Percentiles rank a stretch among this genome's conserved stretches.
phyloP scores from a whole-genome alignment of 2,797 vertebrate genomes.

The Spea hammondii region DNA sequence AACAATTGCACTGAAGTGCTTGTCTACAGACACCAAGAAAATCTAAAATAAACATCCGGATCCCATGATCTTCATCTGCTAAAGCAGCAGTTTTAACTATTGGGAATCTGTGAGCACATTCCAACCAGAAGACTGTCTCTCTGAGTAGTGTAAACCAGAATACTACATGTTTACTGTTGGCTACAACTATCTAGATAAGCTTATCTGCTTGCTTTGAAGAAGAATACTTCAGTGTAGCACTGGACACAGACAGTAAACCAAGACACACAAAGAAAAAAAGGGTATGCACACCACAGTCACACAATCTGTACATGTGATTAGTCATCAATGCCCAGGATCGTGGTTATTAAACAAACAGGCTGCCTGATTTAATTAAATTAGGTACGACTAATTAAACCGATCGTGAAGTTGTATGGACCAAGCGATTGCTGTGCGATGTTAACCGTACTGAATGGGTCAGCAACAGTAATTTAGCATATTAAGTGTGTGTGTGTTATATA shows the following conservation, averaged over 20 bases:
- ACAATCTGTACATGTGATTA: too few species aligned
- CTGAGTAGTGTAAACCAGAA: background rate
- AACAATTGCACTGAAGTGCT: constrained; percentile 32
- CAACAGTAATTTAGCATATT: too few species aligned
- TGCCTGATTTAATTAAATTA: too few species aligned
- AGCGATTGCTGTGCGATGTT: too few species aligned
- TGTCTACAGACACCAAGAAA: constrained; percentile 36
- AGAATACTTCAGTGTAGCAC: background rate
- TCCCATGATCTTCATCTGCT: constrained; percentile 49
- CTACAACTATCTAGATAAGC: background rate
- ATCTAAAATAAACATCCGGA: constrained; percentile 44
- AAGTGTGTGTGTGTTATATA: too few species aligned
- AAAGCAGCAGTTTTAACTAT: background rate
- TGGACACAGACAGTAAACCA: background rate
- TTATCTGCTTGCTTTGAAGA: constrained; percentile 12
- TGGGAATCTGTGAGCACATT: background rate
- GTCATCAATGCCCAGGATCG: too few species aligned
- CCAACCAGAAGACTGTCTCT: background rate
- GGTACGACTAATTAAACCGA: too few species aligned
- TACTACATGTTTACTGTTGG: background rate
- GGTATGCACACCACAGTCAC: too few species aligned
- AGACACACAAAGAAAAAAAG: background rate
- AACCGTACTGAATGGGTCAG: too few species aligned
- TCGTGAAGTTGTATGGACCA: too few species aligned
- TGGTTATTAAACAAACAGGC: too few species aligned